phyloP scores from a whole-genome alignment of 2,113 vertebrate genomes.

The Coptodon bakossiorum region DNA sequence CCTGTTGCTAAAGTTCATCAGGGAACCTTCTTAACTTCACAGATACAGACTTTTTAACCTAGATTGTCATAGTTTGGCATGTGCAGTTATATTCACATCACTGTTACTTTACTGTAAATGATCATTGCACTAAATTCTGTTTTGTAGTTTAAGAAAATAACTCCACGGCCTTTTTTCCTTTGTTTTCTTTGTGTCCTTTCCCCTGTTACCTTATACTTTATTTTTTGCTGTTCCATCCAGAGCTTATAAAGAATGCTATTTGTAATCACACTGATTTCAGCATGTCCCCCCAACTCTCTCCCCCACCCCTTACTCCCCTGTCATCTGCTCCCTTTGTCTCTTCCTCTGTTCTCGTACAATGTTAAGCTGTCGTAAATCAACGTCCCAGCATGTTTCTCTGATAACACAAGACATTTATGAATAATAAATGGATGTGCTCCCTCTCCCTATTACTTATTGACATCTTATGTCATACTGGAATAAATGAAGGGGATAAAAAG shows the following conservation, averaged over 20 bases:
- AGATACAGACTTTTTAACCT: not conserved
- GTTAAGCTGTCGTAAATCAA: constrained; percentile 15
- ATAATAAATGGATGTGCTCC: constrained; percentile 29
- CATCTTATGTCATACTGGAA: not conserved
- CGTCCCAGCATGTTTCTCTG: constrained; percentile 5
- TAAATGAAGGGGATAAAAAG: constrained; percentile 1
- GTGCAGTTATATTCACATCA: not conserved
- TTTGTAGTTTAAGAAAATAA: not conserved
- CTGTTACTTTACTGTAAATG: not conserved
- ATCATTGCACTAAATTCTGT: not conserved
- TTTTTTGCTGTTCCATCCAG: not conserved
- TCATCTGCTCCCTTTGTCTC: not conserved
- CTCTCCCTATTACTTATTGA: constrained; percentile 40
- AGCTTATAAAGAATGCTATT: not conserved
- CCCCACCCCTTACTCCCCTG: not conserved
- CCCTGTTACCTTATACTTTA: not conserved
- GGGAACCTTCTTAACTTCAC: not conserved
- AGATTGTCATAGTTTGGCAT: not conserved
- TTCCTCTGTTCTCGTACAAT: not conserved
- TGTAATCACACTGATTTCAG: not conserved
- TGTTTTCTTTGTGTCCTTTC: not conserved
- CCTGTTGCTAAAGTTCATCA: not conserved
- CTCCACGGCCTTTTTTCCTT: not conserved
- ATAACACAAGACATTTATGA: constrained; percentile 22
- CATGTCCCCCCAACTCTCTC: not conserved